These are phyloP conservation scores for Macroglossus sobrinus DNA, from an alignment of 2,113 vertebrate genomes.

Conservation along the genomic window DNA sequence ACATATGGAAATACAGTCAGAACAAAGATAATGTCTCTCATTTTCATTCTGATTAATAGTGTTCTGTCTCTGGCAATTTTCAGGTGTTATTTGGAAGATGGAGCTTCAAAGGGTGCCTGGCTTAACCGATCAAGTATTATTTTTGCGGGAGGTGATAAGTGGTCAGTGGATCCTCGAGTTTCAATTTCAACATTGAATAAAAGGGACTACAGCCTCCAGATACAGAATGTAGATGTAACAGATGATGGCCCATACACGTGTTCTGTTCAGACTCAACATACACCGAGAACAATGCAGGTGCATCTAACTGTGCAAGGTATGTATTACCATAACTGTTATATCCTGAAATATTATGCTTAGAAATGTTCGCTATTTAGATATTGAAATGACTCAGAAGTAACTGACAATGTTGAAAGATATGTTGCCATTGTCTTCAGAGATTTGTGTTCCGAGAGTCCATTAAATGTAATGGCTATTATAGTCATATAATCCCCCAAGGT, in stretches of 20 bases:
- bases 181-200: conserved; percentile 93
- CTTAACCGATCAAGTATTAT: conserved; percentile 98
- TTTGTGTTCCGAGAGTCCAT: background rate
- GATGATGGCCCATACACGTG: conserved; percentile 97
- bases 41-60: conserved; percentile 20
- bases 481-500: background rate
- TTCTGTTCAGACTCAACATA: conserved; percentile 96
- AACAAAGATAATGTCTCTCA: background rate
- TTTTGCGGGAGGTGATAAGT: conserved; percentile 97
- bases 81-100: conserved; percentile 98
- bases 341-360: rapidly evolving
- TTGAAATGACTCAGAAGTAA: background rate
- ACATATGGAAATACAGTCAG: background rate
- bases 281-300: conserved; percentile 93
- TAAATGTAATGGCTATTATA: background rate
- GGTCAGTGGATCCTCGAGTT: conserved; percentile 97
- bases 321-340: background rate
- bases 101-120: conserved; percentile 98
- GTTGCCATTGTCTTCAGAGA: background rate
- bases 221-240: conserved; percentile 96
- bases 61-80: conserved; percentile 16
- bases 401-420: background rate
- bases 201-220: conserved; percentile 98
- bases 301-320: conserved; percentile 96
- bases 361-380: background rate